Percentiles rank a stretch among this genome's conserved stretches.
phyloP scores from a whole-genome alignment of 92 coral and sea anemone species.

The Zoanthus sansibaricus region DNA sequence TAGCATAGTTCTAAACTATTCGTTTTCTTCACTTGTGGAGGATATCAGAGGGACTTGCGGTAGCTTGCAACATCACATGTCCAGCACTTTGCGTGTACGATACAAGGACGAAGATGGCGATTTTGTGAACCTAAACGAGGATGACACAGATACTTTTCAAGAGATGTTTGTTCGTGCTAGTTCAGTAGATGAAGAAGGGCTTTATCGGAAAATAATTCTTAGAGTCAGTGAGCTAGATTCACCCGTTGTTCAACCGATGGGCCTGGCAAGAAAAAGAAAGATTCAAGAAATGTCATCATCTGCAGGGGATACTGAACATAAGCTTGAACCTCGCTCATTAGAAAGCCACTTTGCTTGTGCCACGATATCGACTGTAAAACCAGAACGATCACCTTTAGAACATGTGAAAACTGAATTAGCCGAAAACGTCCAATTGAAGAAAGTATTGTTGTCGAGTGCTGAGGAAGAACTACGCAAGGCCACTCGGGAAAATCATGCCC shows the following conservation, averaged over 20 bases:
- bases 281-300: neutral
- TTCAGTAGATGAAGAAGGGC: constrained; percentile 51
- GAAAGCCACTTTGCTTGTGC: constrained; percentile 10
- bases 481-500: constrained; percentile 55
- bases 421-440: constrained; percentile 43
- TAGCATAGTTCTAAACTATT: too few species aligned
- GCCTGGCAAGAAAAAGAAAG: neutral
- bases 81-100: constrained; percentile 57
- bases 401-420: constrained; percentile 48
- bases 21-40: constrained; percentile 48
- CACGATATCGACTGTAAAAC: constrained; percentile 39
- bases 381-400: constrained; percentile 47
- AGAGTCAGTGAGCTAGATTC: constrained; percentile 68
- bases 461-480: constrained; percentile 53
- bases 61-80: constrained; percentile 49
- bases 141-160: constrained; percentile 55
- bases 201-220: constrained; percentile 50
- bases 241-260: constrained; percentile 36
- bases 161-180: constrained; percentile 61
- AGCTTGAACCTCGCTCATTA: constrained; percentile 5
- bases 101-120: constrained; percentile 66
- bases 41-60: constrained; percentile 40
- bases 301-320: neutral
- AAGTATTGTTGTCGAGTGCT: constrained; percentile 51
- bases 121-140: constrained; percentile 51